phyloP scores from a whole-genome alignment of 2,888 invertebrate genomes.

The Stenchaetothrips biformis region DNA sequence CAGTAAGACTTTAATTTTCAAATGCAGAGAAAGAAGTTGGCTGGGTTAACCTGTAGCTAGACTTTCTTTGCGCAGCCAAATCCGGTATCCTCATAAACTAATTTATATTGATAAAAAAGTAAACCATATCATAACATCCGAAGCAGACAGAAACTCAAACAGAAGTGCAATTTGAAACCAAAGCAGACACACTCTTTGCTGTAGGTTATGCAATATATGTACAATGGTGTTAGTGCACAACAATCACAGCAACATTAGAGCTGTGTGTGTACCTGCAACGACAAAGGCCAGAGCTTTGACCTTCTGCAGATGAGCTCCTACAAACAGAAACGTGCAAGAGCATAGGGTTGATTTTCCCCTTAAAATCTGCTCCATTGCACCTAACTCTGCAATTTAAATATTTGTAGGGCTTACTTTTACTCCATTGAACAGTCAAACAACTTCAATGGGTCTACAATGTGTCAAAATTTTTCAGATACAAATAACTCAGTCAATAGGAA shows the following conservation, averaged over 20 bases:
- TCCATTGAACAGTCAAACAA: neutral
- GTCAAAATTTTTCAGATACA: neutral
- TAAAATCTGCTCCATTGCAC: neutral
- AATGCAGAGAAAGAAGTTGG: no score
- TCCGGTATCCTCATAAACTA: no score
- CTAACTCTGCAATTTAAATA: neutral
- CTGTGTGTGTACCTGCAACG: neutral
- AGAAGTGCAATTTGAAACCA: neutral
- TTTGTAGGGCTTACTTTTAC: neutral
- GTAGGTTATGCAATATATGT: no score
- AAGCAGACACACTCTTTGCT: neutral
- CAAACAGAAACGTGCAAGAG: constrained; percentile 18
- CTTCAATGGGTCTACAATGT: neutral
- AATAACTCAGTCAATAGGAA: neutral
- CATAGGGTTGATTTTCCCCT: constrained; percentile 18
- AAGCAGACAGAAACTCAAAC: no score
- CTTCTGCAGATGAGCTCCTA: neutral
- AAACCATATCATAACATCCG: no score
- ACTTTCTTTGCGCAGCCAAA: no score
- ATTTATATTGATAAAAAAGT: no score
- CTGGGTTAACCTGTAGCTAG: no score
- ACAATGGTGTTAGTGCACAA: no score
- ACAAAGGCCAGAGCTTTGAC: neutral
- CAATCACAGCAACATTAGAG: no score
- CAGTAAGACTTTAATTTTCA: neutral